These are phyloP conservation scores for Oceanodroma leucorhoa DNA, from an alignment of 2,797 vertebrate species.

Conservation along the genomic window DNA sequence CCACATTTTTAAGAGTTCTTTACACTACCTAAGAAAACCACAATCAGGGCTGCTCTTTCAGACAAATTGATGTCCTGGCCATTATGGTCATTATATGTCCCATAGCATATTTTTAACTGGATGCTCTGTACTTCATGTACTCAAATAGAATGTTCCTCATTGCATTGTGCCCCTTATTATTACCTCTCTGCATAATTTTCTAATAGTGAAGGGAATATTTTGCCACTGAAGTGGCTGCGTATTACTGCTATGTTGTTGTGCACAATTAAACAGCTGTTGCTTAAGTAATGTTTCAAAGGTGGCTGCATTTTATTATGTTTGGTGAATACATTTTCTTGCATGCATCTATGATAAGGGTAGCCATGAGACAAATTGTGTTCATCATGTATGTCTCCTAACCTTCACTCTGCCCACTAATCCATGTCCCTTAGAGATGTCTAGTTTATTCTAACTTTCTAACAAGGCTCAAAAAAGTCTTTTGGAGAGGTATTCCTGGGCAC, in stretches of 20 bases:
- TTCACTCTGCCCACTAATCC: background rate
- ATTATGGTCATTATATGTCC: background rate
- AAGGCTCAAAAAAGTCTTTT: background rate
- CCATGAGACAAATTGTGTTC: background rate
- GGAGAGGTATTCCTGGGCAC: background rate
- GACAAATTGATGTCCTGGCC: background rate
- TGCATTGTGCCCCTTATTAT: background rate
- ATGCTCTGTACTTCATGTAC: background rate
- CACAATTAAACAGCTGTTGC: slow-evolving; percentile 51
- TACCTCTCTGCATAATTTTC: slow-evolving; percentile 19
- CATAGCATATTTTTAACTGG: background rate
- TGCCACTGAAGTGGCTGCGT: slow-evolving; percentile 1
- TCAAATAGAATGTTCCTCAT: background rate
- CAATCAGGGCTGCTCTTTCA: background rate
- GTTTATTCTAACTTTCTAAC: background rate
- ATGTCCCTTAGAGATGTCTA: background rate
- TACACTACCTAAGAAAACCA: background rate
- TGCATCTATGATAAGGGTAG: background rate
- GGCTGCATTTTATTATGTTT: slow-evolving; percentile 23
- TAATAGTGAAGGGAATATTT: slow-evolving; percentile 40
- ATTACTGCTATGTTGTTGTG: slow-evolving; percentile 4
- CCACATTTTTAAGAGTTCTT: background rate
- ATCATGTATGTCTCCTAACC: background rate
- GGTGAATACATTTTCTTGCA: background rate
- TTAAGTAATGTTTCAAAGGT: slow-evolving; percentile 12